phyloP scores from a whole-genome alignment of 1,140 invertebrate species.

The Aphelenchoides besseyi region DNA sequence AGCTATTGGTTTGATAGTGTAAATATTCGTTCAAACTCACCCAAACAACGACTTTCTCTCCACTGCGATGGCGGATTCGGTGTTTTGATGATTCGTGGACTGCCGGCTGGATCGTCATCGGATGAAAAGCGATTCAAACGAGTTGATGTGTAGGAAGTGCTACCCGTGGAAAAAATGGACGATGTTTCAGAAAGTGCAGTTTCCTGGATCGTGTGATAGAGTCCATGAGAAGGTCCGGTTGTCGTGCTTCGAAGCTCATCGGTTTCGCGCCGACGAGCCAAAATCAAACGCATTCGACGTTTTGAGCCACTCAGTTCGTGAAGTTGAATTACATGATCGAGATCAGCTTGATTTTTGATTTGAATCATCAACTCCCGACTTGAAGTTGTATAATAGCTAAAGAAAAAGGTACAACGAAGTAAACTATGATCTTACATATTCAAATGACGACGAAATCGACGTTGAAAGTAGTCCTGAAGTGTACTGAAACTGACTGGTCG shows the following conservation, averaged over 20 bases:
- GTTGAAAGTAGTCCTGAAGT: constrained; percentile 48
- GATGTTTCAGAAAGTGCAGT: constrained; percentile 45
- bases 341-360: constrained; percentile 41
- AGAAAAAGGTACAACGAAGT: neutral
- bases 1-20: no score
- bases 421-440: constrained; percentile 24
- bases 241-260: constrained; percentile 18
- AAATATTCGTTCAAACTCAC: neutral
- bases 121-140: constrained; percentile 15
- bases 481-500: constrained; percentile 36
- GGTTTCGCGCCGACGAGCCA: constrained; percentile 6
- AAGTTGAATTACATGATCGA: constrained; percentile 42
- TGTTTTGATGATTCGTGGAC: neutral
- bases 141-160: constrained; percentile 9
- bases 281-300: constrained; percentile 37
- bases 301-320: constrained; percentile 38
- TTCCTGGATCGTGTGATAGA: constrained; percentile 43
- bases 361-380: constrained; percentile 46
- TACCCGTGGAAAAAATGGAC: constrained; percentile 34
- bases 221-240: constrained; percentile 29
- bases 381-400: constrained; percentile 42
- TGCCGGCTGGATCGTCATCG: constrained; percentile 28
- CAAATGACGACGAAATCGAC: constrained; percentile 45
- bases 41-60: constrained; percentile 27
- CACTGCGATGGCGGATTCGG: neutral